Base-by-base conservation (phyloP, 1,140 invertebrate species). In the Copidosoma floridanum region DNA sequence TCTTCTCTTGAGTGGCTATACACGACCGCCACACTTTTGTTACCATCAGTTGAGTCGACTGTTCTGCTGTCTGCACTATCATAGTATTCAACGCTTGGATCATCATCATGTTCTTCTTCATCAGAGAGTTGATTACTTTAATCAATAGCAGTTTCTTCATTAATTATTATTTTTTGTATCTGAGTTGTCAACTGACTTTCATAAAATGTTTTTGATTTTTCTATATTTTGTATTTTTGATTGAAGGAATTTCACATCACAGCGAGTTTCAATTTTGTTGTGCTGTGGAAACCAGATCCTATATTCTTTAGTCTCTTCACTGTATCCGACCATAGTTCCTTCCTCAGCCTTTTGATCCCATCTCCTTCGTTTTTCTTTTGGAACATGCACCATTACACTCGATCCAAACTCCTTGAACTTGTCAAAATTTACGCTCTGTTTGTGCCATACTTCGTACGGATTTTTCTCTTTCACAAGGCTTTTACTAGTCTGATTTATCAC, bases 311-410 rank as follows among this genome's bases (percentile, higher is more conserved):
- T n/a, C 8, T 21, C 8, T 20, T 44, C 41, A 44, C 23, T 21
- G 41, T 26, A 47, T n/a, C 24, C 20, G 8, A 21, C 20, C 20
- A 44, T 21, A 20, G 23, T 18, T 20, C 41, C 41, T 10, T 12
- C 10, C 27, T 47, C 27, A n/a, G 23, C 23, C 16, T 47, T 47
- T 26, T 26, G 2, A 27, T 47, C 24, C 23, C 44, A 51, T 41
- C 18, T 41, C 5, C 11, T 5, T 41, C 50, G 32, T 50, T 67
- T 68, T 46, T 59, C 55, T 12, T 70, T 68, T 23, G 65, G 71
- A 8, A 73, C 61, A 38, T 65, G 61, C 1, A 55, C 63, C 38
- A 67, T 76, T 16, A 73, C 73, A 47, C 61, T 46, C 63, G 68
- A 75, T 14, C 74, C 74, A n/a, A 47, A 47, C 3, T 26, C 44